Conservation (phyloP, 2,888 invertebrate species). For the Cartodere bifasciata region DNA sequence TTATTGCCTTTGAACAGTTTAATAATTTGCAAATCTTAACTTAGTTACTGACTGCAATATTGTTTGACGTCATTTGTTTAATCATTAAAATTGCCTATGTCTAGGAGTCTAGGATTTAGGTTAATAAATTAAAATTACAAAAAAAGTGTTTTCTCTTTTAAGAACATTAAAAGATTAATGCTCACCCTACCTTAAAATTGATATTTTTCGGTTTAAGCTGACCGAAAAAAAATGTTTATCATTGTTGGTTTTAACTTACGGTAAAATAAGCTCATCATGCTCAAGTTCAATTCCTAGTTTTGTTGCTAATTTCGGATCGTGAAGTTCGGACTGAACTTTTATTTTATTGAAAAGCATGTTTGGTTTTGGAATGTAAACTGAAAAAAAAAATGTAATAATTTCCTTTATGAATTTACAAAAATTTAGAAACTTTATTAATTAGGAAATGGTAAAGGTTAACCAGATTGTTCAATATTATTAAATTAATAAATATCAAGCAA, state of each 20-base stretch:
- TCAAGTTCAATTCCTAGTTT: conserved; percentile 40
- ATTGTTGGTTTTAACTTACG: conserved; percentile 24
- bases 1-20: conserved; percentile 39
- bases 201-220: no score
- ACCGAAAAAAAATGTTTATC: no score
- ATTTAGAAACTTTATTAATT: conserved; percentile 3
- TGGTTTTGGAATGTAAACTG: conserved; percentile 63
- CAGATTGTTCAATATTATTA: no score
- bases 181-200: no score
- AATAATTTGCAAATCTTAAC: background rate
- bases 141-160: no score
- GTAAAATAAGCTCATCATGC: conserved; percentile 27
- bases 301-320: conserved; percentile 61
- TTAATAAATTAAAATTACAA: conserved; percentile 1
- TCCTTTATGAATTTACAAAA: conserved; percentile 3
- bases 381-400: conserved; percentile 20
- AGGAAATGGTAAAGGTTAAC: no score
- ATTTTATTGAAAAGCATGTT: conserved; percentile 58
- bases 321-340: conserved; percentile 68
- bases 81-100: no score
- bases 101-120: background rate
- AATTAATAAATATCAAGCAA: no score
- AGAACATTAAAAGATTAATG: no score
- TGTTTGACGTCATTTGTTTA: no score
- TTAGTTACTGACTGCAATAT: background rate